Percentiles rank a stretch among this genome's conserved stretches.
These are phyloP conservation scores for Hofmannophila pseudospretella DNA, from an alignment of 2,888 invertebrate species.

Conservation along the genomic window DNA sequence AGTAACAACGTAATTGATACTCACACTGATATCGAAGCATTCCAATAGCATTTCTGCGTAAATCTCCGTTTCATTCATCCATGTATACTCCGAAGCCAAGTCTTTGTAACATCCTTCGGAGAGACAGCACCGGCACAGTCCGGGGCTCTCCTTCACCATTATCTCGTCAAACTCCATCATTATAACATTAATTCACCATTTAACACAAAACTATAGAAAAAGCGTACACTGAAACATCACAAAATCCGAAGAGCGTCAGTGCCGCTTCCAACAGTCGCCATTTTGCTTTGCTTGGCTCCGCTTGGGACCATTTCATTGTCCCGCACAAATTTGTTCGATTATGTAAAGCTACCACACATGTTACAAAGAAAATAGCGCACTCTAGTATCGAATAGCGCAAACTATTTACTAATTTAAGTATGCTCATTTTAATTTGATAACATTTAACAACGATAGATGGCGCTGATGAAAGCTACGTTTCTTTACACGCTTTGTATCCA, in stretches of 20 bases:
- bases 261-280: conserved; percentile 17
- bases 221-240: conserved; percentile 1
- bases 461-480: not conserved
- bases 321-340: not conserved
- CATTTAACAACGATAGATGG: too few species aligned
- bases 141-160: conserved; percentile 65
- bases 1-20: conserved; percentile 18
- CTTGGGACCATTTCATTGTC: not conserved
- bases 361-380: not conserved
- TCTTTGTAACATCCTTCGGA: conserved; percentile 72
- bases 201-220: not conserved
- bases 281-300: conserved; percentile 15
- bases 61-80: conserved; percentile 70
- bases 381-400: too few species aligned
- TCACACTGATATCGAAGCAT: conserved; percentile 70
- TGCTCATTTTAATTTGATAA: too few species aligned
- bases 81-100: conserved; percentile 55
- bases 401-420: too few species aligned
- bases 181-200: conserved; percentile 16
- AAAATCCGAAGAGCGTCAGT: conserved; percentile 11
- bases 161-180: conserved; percentile 66
- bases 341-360: not conserved
- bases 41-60: conserved; percentile 70
- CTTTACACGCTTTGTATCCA: not conserved
- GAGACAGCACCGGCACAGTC: conserved; percentile 69